Base-by-base conservation (phyloP, 1,140 invertebrate genomes). In the Cyclargus thomasi region DNA sequence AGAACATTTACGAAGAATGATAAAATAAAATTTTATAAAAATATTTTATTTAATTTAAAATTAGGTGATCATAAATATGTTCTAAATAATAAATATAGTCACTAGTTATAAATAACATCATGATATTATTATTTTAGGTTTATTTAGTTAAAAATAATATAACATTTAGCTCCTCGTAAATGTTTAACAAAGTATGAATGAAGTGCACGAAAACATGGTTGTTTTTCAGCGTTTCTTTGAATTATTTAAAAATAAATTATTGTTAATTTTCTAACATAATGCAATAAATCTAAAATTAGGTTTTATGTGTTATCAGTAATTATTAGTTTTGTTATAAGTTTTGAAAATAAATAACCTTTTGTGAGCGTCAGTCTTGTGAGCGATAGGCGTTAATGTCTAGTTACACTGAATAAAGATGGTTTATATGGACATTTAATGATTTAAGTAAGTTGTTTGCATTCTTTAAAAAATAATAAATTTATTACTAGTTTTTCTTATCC, bases 121-220 rank as follows among this genome's bases (percentile, higher is more conserved):
- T n/a, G n/a, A n/a, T n/a, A n/a, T n/a, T n/a, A n/a, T n/a, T n/a
- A n/a, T 23, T 23, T 29, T 29, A 5, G 29, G 5, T 8, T 8
- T 29, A 29, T 47, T 47, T 47, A 8, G 39, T 47, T 39, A 47
- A 1, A 3, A 29, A 29, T 29, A 29, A 29, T 29, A 0, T 7
- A 29, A 29, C 29, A 4, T 6, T 8, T 29, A 6, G 0, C 14
- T 39, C 77, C 74, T 74, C 55, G 65, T 78, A 74, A 82, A 82
- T 74, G 71, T 67, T 71, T 73, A 65, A 47, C 65, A 36, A 63
- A 7, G 8, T 73, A 83, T 82, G 81, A 85, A 86, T 82, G 79
- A 81, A 84, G 77, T 80, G 76, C 73, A 85, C 75, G 78, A 86
- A 88, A 88, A 86, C 85, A 89, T 89, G 86, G 86, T 89, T 89